Base-by-base conservation (phyloP, 2,888 invertebrate species). In the Syrista parreyssii region DNA sequence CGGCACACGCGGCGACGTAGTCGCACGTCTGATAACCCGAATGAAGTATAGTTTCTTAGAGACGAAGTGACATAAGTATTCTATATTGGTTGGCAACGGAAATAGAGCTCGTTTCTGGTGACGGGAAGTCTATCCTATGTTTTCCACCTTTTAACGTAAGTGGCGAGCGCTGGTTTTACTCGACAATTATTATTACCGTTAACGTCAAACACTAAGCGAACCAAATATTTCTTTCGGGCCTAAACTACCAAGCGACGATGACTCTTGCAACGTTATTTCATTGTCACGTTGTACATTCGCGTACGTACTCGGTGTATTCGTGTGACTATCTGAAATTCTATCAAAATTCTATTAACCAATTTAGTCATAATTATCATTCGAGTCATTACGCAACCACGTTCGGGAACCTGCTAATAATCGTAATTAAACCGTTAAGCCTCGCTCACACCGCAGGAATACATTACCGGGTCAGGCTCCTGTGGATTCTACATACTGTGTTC, bases 81-180 rank as follows among this genome's bases (percentile, higher is more conserved):
- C 77, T 77, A 77, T 74, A 40, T 75, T 71, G 74, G 40, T 40
- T 74, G 23, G 12, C 34, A 33, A 34, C 71, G 71, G 75, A 77
- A 77, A 77, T 77, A 77, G 77, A 69, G 74, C 34, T 15, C 74
- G 31, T 68, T 74, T 71, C 77, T 40, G 77, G 75, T 77, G 75
- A 77, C 77, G 75, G 40, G 40, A 35, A 77, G 77, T 77, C 77
- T 74, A 23, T 68, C 68, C n/a, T 11, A 11, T 1, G 69, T 15
- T 74, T 36, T 2, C 15, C 55, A 55, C 55, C 55, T 55, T 23
- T 55, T 55, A 55, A 23, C 55, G 15, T 23, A 55, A 55, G 1
- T 23, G 55, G 55, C 2, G 1, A 9, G 1, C 23, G 9, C 23
- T 2, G 55, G 55, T 23, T 9, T 55, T 55, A 55, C 9, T 23